A percentile compares a stretch with the other conserved stretches of the same genome.
phyloP scores from a whole-genome alignment of 2,797 vertebrate species.

The Megaceryle alcyon region DNA sequence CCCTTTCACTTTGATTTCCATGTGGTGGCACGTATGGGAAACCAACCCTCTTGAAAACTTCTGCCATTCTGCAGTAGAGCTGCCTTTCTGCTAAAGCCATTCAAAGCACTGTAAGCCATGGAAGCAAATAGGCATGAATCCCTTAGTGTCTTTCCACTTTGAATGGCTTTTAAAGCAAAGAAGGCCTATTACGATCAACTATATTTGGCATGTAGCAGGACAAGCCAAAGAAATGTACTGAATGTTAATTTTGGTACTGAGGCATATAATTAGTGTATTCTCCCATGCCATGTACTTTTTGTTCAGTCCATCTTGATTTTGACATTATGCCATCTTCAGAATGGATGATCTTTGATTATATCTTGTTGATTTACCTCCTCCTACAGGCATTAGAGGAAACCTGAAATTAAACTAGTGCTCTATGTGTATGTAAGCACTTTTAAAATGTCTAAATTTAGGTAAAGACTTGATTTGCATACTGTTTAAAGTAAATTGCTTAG shows the following conservation, averaged over 20 bases:
- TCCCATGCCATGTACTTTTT: not conserved
- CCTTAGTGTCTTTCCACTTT: not conserved
- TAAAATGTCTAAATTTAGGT: not conserved
- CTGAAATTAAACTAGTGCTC: not conserved
- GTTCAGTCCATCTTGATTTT: not conserved
- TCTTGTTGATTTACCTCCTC: not conserved
- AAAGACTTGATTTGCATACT: not conserved
- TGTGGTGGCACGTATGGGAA: not conserved
- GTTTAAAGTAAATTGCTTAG: slow-evolving; percentile 10
- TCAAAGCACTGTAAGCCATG: not conserved
- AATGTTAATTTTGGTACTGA: not conserved
- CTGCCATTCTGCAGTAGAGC: rapidly evolving
- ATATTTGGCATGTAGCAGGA: not conserved
- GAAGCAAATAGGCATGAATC: not conserved
- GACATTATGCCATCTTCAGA: not conserved
- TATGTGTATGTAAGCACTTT: not conserved
- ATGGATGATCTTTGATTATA: not conserved
- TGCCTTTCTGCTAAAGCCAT: not conserved
- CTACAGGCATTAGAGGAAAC: not conserved
- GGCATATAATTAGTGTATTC: not conserved
- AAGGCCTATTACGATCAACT: not conserved
- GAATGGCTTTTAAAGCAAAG: not conserved
- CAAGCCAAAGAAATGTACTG: not conserved
- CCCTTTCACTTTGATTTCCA: not conserved
- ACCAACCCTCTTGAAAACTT: not conserved